Conservation (phyloP, 1,140 invertebrate genomes). For the Drosophila arizonae region DNA sequence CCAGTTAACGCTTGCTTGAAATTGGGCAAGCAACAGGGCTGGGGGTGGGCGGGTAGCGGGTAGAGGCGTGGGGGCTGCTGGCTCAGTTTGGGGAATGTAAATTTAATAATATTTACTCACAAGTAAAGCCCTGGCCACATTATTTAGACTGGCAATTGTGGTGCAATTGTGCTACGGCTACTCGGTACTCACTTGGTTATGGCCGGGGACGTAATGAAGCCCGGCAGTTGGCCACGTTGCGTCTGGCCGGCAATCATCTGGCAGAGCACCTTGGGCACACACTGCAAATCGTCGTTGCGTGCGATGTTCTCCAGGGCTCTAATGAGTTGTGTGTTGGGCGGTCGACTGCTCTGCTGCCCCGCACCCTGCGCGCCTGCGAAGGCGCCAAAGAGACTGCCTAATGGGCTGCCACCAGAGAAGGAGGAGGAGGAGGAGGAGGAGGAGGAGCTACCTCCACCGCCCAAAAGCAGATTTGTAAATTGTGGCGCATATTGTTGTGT, state of each 20-base stretch:
- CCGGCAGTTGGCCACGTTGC: slow-evolving; percentile 84
- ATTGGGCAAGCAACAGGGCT: slow-evolving; percentile 4
- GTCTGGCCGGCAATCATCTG: slow-evolving; percentile 87
- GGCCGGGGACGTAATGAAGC: slow-evolving; percentile 86
- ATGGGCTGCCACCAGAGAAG: slow-evolving; percentile 42
- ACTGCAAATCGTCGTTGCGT: slow-evolving; percentile 89
- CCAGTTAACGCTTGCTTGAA: slow-evolving; percentile 61
- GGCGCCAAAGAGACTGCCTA: slow-evolving; percentile 71
- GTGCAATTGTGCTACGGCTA: background rate
- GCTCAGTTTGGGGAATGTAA: slow-evolving; percentile 45
- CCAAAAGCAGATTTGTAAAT: slow-evolving; percentile 78
- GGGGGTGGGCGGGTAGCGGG: background rate
- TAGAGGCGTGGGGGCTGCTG: background rate
- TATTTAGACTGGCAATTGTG: slow-evolving; percentile 12
- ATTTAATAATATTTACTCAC: slow-evolving; percentile 74
- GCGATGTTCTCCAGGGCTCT: slow-evolving; percentile 88
- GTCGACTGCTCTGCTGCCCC: slow-evolving; percentile 40
- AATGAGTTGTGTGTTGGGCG: slow-evolving; percentile 82
- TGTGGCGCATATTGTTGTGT: slow-evolving; percentile 78
- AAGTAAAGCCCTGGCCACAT: slow-evolving; percentile 55
- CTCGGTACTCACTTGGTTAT: slow-evolving; percentile 86
- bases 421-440: slow-evolving; percentile 50
- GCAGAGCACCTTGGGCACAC: slow-evolving; percentile 90
- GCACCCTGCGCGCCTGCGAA: slow-evolving; percentile 43
- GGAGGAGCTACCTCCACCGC: slow-evolving; percentile 47